A percentile compares a stretch with the other conserved stretches of the same genome.
Conservation (phyloP, 2,113 vertebrate species). For the Sinocyclocheilus anshuiensis region DNA sequence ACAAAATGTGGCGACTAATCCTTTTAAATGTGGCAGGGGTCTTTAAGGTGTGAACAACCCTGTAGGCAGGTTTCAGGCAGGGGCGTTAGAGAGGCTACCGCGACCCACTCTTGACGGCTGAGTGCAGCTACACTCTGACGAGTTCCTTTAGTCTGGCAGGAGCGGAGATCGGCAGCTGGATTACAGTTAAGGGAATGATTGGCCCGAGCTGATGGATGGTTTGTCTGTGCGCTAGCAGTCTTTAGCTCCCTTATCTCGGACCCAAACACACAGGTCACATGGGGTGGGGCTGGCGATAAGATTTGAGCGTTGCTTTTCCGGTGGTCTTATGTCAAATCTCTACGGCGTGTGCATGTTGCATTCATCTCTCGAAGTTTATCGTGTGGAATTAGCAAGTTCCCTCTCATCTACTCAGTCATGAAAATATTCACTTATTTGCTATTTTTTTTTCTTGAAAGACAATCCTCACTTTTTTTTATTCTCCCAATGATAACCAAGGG, state of each 20-base stretch:
- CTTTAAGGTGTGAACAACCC: slow-evolving; percentile 74
- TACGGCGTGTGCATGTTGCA: neutral
- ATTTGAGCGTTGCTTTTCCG: slow-evolving; percentile 39
- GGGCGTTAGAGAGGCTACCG: slow-evolving; percentile 41
- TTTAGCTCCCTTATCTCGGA: slow-evolving; percentile 65
- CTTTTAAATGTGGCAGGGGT: slow-evolving; percentile 81
- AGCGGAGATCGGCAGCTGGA: neutral
- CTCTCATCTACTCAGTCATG: slow-evolving; percentile 42
- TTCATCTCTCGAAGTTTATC: slow-evolving; percentile 44
- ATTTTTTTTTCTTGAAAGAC: neutral
- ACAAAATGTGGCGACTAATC: slow-evolving; percentile 84
- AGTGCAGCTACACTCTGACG: neutral
- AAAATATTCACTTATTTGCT: slow-evolving; percentile 21
- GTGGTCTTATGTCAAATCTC: slow-evolving; percentile 44
- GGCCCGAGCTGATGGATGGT: slow-evolving; percentile 64
- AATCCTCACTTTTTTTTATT: neutral
- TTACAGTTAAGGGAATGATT: slow-evolving; percentile 63
- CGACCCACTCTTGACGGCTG: neutral
- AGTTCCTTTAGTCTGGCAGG: slow-evolving; percentile 27
- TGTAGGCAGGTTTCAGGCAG: slow-evolving; percentile 61
- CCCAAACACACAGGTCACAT: slow-evolving; percentile 62
- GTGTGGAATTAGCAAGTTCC: slow-evolving; percentile 29
- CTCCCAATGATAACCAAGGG: slow-evolving; percentile 49
- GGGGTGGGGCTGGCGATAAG: slow-evolving; percentile 55
- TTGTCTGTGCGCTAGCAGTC: slow-evolving; percentile 60